phyloP scores from a whole-genome alignment of 2,888 invertebrate species.

The Lomographa bimaculata region DNA sequence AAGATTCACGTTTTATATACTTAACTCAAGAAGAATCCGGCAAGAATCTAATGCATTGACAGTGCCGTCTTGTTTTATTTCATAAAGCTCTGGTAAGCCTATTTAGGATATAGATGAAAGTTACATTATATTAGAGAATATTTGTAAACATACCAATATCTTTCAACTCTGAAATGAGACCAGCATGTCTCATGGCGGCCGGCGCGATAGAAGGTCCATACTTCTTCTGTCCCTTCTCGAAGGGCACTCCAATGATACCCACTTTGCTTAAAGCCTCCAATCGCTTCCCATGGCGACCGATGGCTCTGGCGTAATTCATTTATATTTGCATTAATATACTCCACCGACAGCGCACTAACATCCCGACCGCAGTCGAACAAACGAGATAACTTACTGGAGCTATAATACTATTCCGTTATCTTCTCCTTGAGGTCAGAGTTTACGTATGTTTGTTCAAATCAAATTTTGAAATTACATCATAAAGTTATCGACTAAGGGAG shows the following conservation, averaged over 20 bases:
- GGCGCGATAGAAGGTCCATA: slow-evolving; percentile 89
- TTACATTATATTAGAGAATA: too few species aligned
- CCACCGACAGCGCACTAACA: slow-evolving; percentile 31
- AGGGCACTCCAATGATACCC: slow-evolving; percentile 92
- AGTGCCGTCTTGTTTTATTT: too few species aligned
- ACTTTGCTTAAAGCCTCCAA: slow-evolving; percentile 76
- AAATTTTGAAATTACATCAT: slow-evolving; percentile 37
- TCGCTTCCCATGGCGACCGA: slow-evolving; percentile 52
- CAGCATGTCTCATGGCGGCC: slow-evolving; percentile 85
- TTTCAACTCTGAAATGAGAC: slow-evolving; percentile 84
- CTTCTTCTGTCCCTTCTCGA: slow-evolving; percentile 90
- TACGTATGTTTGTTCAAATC: slow-evolving; percentile 34
- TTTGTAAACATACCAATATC: slow-evolving; percentile 80
- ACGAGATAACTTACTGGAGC: slow-evolving; percentile 39
- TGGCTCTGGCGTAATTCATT: slow-evolving; percentile 64
- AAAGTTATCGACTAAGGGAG: slow-evolving; percentile 30
- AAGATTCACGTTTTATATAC: too few species aligned
- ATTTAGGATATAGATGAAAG: too few species aligned
- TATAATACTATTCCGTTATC: slow-evolving; percentile 45
- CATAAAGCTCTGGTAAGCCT: too few species aligned
- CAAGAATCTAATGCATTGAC: too few species aligned
- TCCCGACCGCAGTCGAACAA: slow-evolving; percentile 35
- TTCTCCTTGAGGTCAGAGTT: slow-evolving; percentile 47
- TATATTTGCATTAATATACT: slow-evolving; percentile 36
- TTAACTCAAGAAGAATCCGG: too few species aligned